phyloP scores from a whole-genome alignment of 2,888 invertebrate species.

The Ptycholaimellus sp. region DNA sequence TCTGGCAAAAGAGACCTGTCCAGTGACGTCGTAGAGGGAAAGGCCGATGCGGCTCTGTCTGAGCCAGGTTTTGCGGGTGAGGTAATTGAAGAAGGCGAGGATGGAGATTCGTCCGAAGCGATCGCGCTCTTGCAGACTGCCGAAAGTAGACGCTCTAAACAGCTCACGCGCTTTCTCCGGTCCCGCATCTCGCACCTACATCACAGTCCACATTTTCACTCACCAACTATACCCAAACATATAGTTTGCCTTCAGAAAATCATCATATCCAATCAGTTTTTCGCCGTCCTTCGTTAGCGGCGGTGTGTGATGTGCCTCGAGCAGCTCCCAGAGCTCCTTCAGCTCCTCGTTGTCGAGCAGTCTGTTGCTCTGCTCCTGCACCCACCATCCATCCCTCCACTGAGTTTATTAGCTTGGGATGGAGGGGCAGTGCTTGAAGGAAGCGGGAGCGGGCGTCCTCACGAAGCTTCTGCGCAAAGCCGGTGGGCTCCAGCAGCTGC shows the following conservation, averaged over 20 bases:
- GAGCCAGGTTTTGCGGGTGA: slow-evolving; percentile 66
- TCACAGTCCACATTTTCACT: not conserved
- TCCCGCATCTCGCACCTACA: not conserved
- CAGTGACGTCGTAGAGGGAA: slow-evolving; percentile 65
- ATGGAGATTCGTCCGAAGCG: slow-evolving; percentile 62
- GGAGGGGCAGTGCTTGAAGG: no score
- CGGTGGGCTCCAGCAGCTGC: no score
- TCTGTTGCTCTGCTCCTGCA: slow-evolving; percentile 58
- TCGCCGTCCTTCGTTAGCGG: slow-evolving; percentile 48
- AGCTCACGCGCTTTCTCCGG: slow-evolving; percentile 37
- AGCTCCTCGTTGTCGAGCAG: slow-evolving; percentile 63
- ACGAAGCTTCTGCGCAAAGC: slow-evolving; percentile 50
- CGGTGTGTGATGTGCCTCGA: slow-evolving; percentile 56
- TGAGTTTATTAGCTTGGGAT: no score
- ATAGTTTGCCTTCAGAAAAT: slow-evolving; percentile 35
- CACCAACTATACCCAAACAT: not conserved
- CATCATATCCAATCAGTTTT: slow-evolving; percentile 56
- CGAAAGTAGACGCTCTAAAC: slow-evolving; percentile 61
- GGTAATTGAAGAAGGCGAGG: slow-evolving; percentile 70
- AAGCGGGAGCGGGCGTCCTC: slow-evolving; percentile 51
- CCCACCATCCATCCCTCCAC: no score
- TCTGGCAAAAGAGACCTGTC: no score
- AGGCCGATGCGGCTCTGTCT: slow-evolving; percentile 78
- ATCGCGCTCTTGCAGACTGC: slow-evolving; percentile 60
- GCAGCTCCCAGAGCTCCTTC: slow-evolving; percentile 47